Evolutionary conservation across 2,888 invertebrate species (phyloP), one percentile per base, ranked within the genome.

Genomic region (Cantharis flavilabris): DNA sequence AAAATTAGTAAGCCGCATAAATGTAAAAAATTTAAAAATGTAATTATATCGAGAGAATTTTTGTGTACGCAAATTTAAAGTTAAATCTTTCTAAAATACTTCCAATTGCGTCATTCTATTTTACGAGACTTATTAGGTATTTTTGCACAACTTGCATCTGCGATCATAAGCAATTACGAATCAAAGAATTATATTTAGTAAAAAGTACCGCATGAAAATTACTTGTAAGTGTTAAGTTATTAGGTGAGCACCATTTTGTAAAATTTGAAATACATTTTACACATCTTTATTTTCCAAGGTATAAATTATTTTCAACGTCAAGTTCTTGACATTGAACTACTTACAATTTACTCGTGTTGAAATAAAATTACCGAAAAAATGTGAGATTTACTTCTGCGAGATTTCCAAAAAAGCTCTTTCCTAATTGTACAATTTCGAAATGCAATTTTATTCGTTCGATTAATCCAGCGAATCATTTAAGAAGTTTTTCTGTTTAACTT

Each of bases 401-500:
- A n/a, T 49, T n/a, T 49, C 7, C 49, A n/a, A n/a, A n/a, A 20
- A n/a, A n/a, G 7, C 7, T 49, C n/a, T 49, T 49, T 9, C n/a
- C 49, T 49, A 49, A 49, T 49, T 49, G 49, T n/a, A 49, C n/a
- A 49, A 49, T 49, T 49, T n/a, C n/a, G 7, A 49, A 49, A 49
- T 49, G n/a, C n/a, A n/a, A 49, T 49, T n/a, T 49, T 49, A n/a
- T 49, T 49, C n/a, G 49, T 49, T 49, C n/a, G 49, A 49, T 49
- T 49, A 49, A 49, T 49, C 49, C 49, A 49, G 49, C n/a, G 49
- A 49, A 49, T 49, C 49, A 49, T 49, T 49, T 49, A 49, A 49
- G 49, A 49, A 49, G 49, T 49, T 49, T 49, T 49, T 49, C 49
- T 49, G n/a, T 49, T 49, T 49, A 23, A 76, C 76, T 74, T 72